Evolutionary conservation across 2,113 vertebrate species (phyloP).

Genomic region (Gnathonemus echidnorhynchus): DNA sequence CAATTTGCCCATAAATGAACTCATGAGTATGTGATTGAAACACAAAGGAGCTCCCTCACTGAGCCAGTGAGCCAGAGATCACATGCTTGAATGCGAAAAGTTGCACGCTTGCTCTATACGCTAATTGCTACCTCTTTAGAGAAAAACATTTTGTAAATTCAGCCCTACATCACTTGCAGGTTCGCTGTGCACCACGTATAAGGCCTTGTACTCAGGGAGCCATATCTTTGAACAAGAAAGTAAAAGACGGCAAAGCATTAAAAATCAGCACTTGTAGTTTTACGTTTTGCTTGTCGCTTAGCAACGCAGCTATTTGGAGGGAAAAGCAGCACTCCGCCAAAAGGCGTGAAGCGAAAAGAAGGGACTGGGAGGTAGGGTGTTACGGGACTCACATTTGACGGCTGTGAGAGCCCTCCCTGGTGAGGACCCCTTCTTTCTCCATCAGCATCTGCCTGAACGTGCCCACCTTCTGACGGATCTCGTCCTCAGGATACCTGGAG

Average conservation of each 20-base stretch:
- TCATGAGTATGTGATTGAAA: neutral
- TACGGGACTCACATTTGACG: constrained; percentile 74
- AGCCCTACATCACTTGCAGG: neutral
- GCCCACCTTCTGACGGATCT: constrained; percentile 91
- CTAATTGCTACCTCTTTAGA: neutral
- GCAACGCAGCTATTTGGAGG: neutral
- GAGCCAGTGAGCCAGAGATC: neutral
- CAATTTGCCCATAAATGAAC: neutral
- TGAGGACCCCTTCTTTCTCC: constrained; percentile 97
- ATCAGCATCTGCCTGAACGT: constrained; percentile 98
- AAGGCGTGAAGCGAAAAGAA: neutral
- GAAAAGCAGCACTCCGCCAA: neutral
- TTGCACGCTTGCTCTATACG: neutral
- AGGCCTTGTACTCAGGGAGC: neutral
- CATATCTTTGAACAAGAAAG: neutral
- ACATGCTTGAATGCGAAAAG: neutral
- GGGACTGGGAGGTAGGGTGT: neutral
- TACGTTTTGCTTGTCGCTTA: neutral
- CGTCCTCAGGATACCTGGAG: constrained; percentile 85
- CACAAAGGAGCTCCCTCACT: neutral
- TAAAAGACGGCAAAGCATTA: neutral
- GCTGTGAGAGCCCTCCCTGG: constrained; percentile 79
- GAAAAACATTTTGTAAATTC: neutral
- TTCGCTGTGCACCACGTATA: neutral
- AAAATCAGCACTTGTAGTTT: neutral